These are phyloP conservation scores for Conopomorpha cramerella DNA, from an alignment of 1,140 invertebrate species.

Conservation along the genomic window DNA sequence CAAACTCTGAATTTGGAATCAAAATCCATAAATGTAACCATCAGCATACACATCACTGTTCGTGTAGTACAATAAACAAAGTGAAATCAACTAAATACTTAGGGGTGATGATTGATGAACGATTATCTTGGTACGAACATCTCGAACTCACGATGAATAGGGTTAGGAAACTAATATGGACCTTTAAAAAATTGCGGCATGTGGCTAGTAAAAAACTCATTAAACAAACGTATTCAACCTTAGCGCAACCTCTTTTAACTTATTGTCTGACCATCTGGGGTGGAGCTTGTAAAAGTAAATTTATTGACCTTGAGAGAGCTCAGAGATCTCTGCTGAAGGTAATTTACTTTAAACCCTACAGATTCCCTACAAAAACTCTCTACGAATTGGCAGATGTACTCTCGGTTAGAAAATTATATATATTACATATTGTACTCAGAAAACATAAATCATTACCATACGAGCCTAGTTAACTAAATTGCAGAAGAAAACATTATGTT, in stretches of 20 bases:
- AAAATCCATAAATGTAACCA: not conserved
- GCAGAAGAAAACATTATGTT: no score
- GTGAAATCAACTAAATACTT: not conserved
- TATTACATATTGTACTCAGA: not conserved
- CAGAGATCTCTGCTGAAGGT: not conserved
- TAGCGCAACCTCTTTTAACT: not conserved
- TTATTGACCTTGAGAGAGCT: not conserved
- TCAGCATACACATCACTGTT: not conserved
- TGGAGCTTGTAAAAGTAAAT: not conserved
- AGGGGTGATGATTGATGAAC: not conserved
- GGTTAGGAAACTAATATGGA: not conserved
- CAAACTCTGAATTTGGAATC: not conserved
- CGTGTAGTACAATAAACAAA: not conserved
- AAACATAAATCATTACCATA: not conserved
- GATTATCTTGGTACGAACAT: not conserved
- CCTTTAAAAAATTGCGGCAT: not conserved
- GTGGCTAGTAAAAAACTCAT: not conserved
- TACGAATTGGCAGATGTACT: not conserved
- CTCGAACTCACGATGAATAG: not conserved
- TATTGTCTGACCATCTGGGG: not conserved
- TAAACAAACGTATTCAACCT: not conserved
- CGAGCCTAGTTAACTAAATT: not conserved
- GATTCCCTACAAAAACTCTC: not conserved
- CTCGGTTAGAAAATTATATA: not conserved
- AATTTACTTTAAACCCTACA: not conserved